Evolutionary conservation across 2,797 vertebrate species (phyloP), one percentile per base, ranked within the genome.

Genomic region (Notamacropus eugenii): DNA sequence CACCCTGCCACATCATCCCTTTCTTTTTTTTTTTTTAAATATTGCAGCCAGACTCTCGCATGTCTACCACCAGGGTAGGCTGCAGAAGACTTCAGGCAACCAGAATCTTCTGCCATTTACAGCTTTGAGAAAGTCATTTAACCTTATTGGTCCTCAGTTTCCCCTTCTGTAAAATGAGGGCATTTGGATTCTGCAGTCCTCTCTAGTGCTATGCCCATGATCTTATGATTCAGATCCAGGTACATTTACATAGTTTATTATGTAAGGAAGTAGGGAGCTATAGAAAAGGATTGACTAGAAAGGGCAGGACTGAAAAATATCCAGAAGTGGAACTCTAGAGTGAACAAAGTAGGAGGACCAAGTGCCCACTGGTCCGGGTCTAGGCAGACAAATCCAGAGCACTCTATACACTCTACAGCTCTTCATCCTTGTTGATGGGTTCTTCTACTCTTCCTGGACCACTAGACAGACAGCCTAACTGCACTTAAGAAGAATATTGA

Each of bases 21-120:
- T 29, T 82, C 93, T 95, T 90, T 52, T 90, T 91, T 94, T 91
- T 82, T 96, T 91, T 93, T 82, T 55, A 34, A 91, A 54, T 52
- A 54, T 34, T 82, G 16, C 57, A 52, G 50, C 58, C 57, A 57
- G 55, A 57, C 94, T 50, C 90, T 0, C 34, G 54, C n/a, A 29
- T 14, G 57, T 91, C 92, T 96, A 55, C 94, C 29, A 91, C 54
- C 28, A 16, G 29, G 40, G 40, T 22, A 82, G 40, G 40, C 19
- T 74, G 67, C 16, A 40, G 67, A 40, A 19, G n/a, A 6, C 40
- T 82, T 82, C 22, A 46, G 74, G 6, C n/a, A 82, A 27, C 74
- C 40, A 46, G 74, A 82, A 82, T 82, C 22, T 82, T 27, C n/a
- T 46, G 40, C 14, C 74, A 46, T 40, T 67, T 40, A 74, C 8